These are phyloP conservation scores for Halcyon chelicuti DNA, from an alignment of 2,797 vertebrate species.

Conservation along the genomic window DNA sequence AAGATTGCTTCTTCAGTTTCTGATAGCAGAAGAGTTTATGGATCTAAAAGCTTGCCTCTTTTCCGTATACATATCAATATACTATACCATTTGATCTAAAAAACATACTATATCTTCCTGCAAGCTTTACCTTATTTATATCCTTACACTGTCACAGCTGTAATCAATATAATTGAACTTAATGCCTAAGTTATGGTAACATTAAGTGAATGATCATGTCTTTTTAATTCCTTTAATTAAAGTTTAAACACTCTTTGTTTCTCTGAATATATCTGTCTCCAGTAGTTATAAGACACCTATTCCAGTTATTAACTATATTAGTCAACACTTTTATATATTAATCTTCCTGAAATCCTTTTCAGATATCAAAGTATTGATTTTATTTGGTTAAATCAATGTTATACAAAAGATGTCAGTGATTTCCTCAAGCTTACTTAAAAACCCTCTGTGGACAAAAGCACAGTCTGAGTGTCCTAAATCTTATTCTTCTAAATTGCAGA, in stretches of 20 bases:
- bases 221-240: conserved; percentile 16
- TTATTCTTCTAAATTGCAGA: background rate
- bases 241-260: background rate
- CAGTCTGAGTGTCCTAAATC: background rate
- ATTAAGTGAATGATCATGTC: background rate
- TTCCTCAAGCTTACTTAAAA: background rate
- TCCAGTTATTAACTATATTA: background rate
- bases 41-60: background rate
- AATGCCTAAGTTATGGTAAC: background rate
- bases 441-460: background rate
- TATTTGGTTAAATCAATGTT: background rate
- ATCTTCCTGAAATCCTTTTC: background rate
- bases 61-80: background rate
- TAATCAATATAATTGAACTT: conserved; percentile 5
- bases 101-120: background rate
- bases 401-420: background rate
- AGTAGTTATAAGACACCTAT: background rate
- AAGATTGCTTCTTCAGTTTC: background rate
- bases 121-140: background rate
- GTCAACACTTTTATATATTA: background rate
- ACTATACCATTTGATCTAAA: background rate
- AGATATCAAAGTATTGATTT: background rate
- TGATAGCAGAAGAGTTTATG: background rate
- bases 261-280: background rate
- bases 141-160: background rate